A percentile compares a stretch with the other conserved stretches of the same genome.
phyloP scores from a whole-genome alignment of 2,113 vertebrate species.

The Erythrolamprus reginae region DNA sequence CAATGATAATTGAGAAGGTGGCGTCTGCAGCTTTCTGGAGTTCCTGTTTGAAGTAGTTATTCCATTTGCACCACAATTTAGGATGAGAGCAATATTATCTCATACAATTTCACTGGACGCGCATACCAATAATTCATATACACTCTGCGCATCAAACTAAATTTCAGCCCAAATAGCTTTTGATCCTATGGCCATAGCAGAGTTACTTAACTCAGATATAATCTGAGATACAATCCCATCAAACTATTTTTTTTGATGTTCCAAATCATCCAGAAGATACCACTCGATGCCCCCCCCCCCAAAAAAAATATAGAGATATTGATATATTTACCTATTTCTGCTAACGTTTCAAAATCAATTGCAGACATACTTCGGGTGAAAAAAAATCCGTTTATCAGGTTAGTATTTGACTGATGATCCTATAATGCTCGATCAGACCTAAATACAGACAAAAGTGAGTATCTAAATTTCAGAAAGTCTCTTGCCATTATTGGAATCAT shows the following conservation, averaged over 20 bases:
- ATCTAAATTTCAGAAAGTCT: not conserved
- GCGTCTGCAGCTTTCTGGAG: slow-evolving; percentile 14
- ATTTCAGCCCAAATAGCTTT: slow-evolving; percentile 42
- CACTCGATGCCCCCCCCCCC: not conserved
- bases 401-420: not conserved
- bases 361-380: slow-evolving; percentile 35
- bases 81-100: slow-evolving; percentile 37
- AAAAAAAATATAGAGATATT: not conserved
- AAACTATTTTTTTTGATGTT: slow-evolving; percentile 6
- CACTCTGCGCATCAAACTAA: slow-evolving; percentile 48
- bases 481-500: not conserved
- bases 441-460: slow-evolving; percentile 16
- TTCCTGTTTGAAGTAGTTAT: slow-evolving; percentile 38
- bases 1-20: slow-evolving; percentile 8
- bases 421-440: slow-evolving; percentile 9
- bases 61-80: slow-evolving; percentile 40
- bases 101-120: slow-evolving; percentile 30
- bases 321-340: slow-evolving; percentile 70
- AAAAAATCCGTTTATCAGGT: not conserved
- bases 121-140: slow-evolving; percentile 36
- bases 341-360: slow-evolving; percentile 70
- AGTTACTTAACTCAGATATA: slow-evolving; percentile 32
- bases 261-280: slow-evolving; percentile 26
- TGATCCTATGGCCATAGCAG: slow-evolving; percentile 22
- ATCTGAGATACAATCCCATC: not conserved